Evolutionary conservation across 2,113 vertebrate species (phyloP), one percentile per base, ranked within the genome.

Genomic region (Calcarius ornatus): DNA sequence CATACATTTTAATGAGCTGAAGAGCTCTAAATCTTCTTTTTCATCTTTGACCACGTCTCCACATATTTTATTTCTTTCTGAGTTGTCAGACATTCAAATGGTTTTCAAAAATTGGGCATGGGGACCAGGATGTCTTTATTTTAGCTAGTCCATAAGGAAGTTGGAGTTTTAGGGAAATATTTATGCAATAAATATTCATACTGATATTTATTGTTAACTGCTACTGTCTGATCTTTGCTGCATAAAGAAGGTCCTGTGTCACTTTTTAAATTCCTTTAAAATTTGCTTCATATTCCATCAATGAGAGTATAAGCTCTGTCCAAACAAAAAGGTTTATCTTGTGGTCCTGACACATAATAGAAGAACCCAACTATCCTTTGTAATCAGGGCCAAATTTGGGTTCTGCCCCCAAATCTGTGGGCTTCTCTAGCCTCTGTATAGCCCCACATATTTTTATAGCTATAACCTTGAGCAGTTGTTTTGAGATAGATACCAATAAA

Each of bases 401-500:
- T 76, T 82, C 47, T 90, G n/a, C 90, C 47, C 72, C 71, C 65
- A 94, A 86, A 80, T 91, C 57, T 54, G 2, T 86, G 77, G 72
- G 31, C 45, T 96, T 94, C 54, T 91, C 57, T 69, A n/a, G 42
- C 19, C 42, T 83, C 73, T 48, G 9, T 54, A 17, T 83, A 82
- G 60, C 76, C 77, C 75, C 9, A 19, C 92, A 94, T 97, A 63
- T 97, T 98, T 98, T 98, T 97, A 98, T 97, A 96, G 97, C 96
- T 97, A 92, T 98, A 98, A 98, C 97, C 98, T 98, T 98, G 97
- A 98, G 96, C 97, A 97, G 94, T 98, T 98, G 96, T 98, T 98
- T 98, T 97, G 98, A 96, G 97, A 98, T 97, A 97, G 97, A 98
- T 97, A 99, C 97, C 97, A 98, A 98, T 98, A 98, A 98, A 98